phyloP scores from a whole-genome alignment of 1,140 invertebrate genomes.

The Lepidurus apus region DNA sequence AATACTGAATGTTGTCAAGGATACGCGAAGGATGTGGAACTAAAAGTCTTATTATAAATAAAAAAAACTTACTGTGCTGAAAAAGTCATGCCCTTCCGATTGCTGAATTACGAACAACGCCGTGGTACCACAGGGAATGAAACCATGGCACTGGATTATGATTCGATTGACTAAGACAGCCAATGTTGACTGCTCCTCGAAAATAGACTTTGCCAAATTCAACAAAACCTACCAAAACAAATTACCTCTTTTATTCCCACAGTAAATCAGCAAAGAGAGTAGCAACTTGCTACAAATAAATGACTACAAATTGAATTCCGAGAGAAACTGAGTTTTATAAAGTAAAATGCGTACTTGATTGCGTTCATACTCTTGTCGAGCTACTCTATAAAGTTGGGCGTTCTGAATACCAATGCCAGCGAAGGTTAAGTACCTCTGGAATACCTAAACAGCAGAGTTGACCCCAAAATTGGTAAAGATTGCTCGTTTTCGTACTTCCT shows the following conservation, averaged over 20 bases:
- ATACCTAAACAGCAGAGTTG: constrained; percentile 48
- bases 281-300: too few species aligned
- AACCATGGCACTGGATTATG: constrained; percentile 87
- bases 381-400: constrained; percentile 91
- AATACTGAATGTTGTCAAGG: too few species aligned
- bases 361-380: constrained; percentile 83
- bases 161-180: constrained; percentile 92
- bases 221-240: constrained; percentile 60
- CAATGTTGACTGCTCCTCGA: constrained; percentile 88
- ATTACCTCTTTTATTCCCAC: too few species aligned
- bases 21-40: neutral
- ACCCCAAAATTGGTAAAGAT: constrained; percentile 28
- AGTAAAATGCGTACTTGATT: constrained; percentile 64
- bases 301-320: too few species aligned
- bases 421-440: constrained; percentile 81
- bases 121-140: constrained; percentile 87
- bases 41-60: constrained; percentile 20
- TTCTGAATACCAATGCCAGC: constrained; percentile 97
- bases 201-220: constrained; percentile 78
- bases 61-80: constrained; percentile 62
- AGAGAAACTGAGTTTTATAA: too few species aligned
- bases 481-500: constrained; percentile 56
- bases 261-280: too few species aligned
- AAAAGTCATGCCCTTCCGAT: constrained; percentile 66
- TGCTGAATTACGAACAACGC: constrained; percentile 67